phyloP scores from a whole-genome alignment of 2,888 invertebrate species.

The Hipparchia sbordonii region DNA sequence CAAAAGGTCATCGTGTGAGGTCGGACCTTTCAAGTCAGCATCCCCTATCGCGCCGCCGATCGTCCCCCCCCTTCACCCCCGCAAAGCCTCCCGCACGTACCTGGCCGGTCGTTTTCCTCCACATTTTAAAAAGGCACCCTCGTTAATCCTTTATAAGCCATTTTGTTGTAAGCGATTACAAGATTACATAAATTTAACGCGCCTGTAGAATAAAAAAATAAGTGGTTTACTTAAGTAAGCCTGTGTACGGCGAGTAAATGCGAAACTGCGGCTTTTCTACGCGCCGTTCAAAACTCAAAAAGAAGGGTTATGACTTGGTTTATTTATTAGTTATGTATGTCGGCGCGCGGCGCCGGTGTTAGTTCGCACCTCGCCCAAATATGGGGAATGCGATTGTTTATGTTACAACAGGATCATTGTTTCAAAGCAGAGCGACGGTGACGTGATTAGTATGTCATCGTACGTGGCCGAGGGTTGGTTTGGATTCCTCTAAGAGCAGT shows the following conservation, averaged over 20 bases:
- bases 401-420: too few species aligned
- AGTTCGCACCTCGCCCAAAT: too few species aligned
- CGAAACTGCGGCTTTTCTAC: not conserved
- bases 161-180: conserved; percentile 18
- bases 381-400: too few species aligned
- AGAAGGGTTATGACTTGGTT: too few species aligned
- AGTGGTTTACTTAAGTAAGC: conserved; percentile 11
- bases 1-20: not conserved
- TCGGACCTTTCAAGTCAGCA: not conserved
- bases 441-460: too few species aligned
- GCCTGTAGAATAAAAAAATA: conserved; percentile 6
- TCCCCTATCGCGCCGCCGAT: not conserved
- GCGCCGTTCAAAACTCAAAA: too few species aligned
- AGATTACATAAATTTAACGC: conserved; percentile 21
- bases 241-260: conserved; percentile 8
- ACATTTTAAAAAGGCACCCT: conserved; percentile 4
- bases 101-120: not conserved
- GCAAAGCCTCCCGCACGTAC: not conserved
- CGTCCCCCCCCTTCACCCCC: not conserved
- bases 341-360: too few species aligned
- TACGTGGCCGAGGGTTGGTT: too few species aligned
- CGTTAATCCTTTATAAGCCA: conserved; percentile 29
- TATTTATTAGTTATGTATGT: too few species aligned
- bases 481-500: too few species aligned
- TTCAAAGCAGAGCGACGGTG: too few species aligned